Conservation (phyloP, 2,888 invertebrate genomes). For the Mesochorus sp. region DNA sequence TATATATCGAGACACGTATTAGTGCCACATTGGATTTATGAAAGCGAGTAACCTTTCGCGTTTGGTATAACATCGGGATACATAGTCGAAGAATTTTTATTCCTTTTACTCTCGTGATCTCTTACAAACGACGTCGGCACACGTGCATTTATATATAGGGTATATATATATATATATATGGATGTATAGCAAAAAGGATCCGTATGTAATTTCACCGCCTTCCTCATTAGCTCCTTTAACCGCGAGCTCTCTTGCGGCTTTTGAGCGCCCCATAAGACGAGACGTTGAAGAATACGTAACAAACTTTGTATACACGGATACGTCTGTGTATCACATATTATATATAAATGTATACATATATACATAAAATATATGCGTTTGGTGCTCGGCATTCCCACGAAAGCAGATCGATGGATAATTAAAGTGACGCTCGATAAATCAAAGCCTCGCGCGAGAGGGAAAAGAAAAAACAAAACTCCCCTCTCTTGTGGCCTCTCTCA, state of each 20-base stretch:
- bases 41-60: conserved; percentile 70
- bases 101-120: conserved; percentile 33
- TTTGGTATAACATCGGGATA: conserved; percentile 37
- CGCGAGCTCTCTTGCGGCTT: conserved; percentile 12
- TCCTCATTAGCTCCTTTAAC: conserved; percentile 51
- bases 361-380: not conserved
- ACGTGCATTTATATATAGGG: not conserved
- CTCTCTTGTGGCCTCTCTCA: conserved; percentile 5
- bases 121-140: conserved; percentile 51
- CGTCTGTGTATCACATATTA: not conserved
- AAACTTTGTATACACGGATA: conserved; percentile 26
- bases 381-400: conserved; percentile 50
- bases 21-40: conserved; percentile 67
- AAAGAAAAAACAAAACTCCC: conserved; percentile 33
- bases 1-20: conserved; percentile 63
- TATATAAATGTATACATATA: not conserved
- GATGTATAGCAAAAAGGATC: conserved; percentile 15
- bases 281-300: conserved; percentile 57
- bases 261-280: conserved; percentile 27
- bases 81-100: conserved; percentile 23
- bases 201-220: conserved; percentile 46
- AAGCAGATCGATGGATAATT: conserved; percentile 57
- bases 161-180: not conserved
- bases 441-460: conserved; percentile 29
- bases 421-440: conserved; percentile 58